Evolutionary conservation across 2,888 invertebrate genomes (phyloP), one percentile per base, ranked within the genome.

Genomic region (Anthrax anthrax): DNA sequence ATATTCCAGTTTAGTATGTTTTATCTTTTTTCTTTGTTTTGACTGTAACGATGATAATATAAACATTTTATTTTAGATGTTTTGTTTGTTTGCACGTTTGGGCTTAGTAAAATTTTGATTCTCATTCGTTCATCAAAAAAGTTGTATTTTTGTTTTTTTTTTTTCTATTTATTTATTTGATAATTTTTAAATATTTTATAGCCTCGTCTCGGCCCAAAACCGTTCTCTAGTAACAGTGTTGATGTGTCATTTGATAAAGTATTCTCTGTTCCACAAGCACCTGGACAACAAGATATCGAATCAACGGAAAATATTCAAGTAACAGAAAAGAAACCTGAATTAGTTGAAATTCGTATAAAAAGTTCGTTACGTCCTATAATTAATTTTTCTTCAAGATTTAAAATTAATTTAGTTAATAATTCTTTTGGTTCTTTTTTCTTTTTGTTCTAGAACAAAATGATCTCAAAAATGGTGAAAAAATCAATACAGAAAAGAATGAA

Each of bases 141-240:
- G n/a, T n/a, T n/a, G n/a, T n/a, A n/a, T n/a, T n/a, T n/a, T n/a
- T n/a, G n/a, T n/a, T n/a, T n/a, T n/a, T n/a, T n/a, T n/a, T n/a
- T n/a, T n/a, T n/a, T n/a, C n/a, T n/a, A n/a, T n/a, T n/a, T n/a
- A n/a, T n/a, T n/a, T n/a, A n/a, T n/a, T n/a, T n/a, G n/a, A n/a
- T n/a, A n/a, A n/a, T n/a, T n/a, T n/a, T n/a, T n/a, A n/a, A n/a
- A n/a, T n/a, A 53, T 58, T 56, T 63, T 62, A 42, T 70, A 88
- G 88, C 87, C 87, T 39, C 79, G 87, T 19, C 73, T 88, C 41
- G 88, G 88, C 3, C 88, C 88, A 37, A 88, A 87, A 63, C 87
- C 87, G 23, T 88, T 88, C 64, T 84, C 86, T 10, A 81, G 85
- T 38, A 80, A 84, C 32, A 75, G 81, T 5, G 83, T 81, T 47